Evolutionary conservation across 2,113 vertebrate genomes (phyloP), one percentile per base, ranked within the genome.

Genomic region (Hippocampus guttulatus): DNA sequence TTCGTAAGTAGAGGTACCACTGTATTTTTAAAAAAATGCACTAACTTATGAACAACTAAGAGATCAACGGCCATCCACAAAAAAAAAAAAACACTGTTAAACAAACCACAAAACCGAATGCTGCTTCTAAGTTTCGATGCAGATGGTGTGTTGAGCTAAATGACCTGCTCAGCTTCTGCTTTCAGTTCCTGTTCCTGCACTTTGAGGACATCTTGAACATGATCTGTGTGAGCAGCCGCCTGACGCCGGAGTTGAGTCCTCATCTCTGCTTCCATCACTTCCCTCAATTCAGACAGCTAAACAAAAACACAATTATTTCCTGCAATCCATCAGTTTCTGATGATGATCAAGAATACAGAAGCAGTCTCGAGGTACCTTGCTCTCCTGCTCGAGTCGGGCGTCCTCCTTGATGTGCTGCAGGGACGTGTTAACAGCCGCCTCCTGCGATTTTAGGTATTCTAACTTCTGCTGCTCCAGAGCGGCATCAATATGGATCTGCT

Each of bases 201-300:
- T 85, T 93, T 94, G 0, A 99, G 93, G 2, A 98, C 95, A 0
- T 99, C 97, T 43, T 90, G 85, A 71, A 99, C 91, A 3, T 99
- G 97, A 85, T 98, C 97, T 0, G 93, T 95, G 90, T 99, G 97
- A 43, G 97, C 97, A 0, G 96, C 96, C 0, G 97, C 96, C 81
- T 98, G 96, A 5, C 97, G 93, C 40, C 96, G 94, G 0, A 99
- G 93, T 92, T 99, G 97, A 1, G 96, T 98, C 72, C 97, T 93
- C 97, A 98, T 98, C 79, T 99, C 97, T 0, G 65, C 92, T 86
- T 99, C 97, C 96, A 99, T 98, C 81, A 96, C 94, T 23, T 96
- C 96, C 12, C 95, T 92, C 18, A 96, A 87, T 80, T 98, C 96
- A 11, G 93, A 92, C 21, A 95, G 86, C 97, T 98, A 75, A 7